phyloP scores from a whole-genome alignment of 2,113 vertebrate species.

The Saccopteryx leptura region DNA sequence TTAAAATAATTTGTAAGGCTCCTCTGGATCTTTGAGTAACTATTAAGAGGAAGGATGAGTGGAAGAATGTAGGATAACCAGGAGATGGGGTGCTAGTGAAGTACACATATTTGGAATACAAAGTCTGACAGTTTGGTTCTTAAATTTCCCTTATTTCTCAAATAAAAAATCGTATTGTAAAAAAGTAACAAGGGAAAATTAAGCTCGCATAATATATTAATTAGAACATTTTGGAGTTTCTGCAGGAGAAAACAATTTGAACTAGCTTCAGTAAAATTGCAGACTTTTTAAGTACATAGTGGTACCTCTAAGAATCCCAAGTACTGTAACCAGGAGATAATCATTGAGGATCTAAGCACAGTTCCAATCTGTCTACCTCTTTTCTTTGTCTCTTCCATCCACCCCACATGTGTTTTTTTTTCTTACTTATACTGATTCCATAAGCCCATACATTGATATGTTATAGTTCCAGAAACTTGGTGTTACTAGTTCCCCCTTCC shows the following conservation, averaged over 20 bases:
- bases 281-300: neutral
- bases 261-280: neutral
- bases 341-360: neutral
- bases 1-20: neutral
- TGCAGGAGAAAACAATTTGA: neutral
- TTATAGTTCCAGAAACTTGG: neutral
- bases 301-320: neutral
- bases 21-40: neutral
- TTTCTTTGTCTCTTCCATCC: neutral
- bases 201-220: neutral
- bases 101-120: neutral
- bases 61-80: neutral
- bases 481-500: neutral
- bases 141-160: constrained; percentile 41
- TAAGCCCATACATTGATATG: neutral
- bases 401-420: neutral
- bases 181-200: neutral
- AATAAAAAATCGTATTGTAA: neutral
- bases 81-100: neutral
- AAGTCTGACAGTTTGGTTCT: constrained; percentile 12
- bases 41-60: neutral
- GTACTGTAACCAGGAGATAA: neutral
- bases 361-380: neutral
- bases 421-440: neutral
- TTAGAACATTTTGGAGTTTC: neutral